A percentile compares a stretch with the other conserved stretches of the same genome.
phyloP scores from a whole-genome alignment of 2,888 invertebrate genomes.

The Meghimatium bilineatum region DNA sequence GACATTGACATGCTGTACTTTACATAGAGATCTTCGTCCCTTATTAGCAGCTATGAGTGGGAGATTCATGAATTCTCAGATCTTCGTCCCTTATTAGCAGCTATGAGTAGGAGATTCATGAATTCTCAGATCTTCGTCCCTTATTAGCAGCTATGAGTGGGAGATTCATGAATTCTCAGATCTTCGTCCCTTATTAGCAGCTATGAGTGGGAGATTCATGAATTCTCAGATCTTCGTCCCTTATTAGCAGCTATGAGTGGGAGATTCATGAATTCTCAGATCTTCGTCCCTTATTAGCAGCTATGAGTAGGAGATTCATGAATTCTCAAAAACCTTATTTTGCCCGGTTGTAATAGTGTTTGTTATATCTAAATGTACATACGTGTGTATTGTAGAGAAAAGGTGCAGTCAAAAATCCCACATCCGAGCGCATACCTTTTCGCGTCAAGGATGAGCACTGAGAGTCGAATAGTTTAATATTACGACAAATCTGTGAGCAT shows the following conservation, averaged over 20 bases:
- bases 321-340: conserved; percentile 2
- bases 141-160: neutral
- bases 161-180: too few relatives aligned
- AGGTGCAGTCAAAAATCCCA: too few relatives aligned
- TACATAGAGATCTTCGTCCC: neutral
- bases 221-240: neutral
- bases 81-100: neutral
- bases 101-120: neutral
- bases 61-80: neutral
- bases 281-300: neutral
- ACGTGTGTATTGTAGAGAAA: too few relatives aligned
- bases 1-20: neutral
- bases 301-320: neutral
- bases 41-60: neutral
- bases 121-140: neutral
- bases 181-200: neutral
- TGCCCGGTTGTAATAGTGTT: neutral
- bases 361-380: too few relatives aligned
- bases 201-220: neutral
- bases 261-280: too few relatives aligned
- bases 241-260: neutral
- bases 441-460: too few relatives aligned
- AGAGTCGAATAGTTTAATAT: too few relatives aligned
- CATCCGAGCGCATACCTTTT: too few relatives aligned
- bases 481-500: too few relatives aligned